Evolutionary conservation across 2,888 invertebrate genomes (phyloP), one percentile per base, ranked within the genome.

Genomic region (Leucozona laternaria): DNA sequence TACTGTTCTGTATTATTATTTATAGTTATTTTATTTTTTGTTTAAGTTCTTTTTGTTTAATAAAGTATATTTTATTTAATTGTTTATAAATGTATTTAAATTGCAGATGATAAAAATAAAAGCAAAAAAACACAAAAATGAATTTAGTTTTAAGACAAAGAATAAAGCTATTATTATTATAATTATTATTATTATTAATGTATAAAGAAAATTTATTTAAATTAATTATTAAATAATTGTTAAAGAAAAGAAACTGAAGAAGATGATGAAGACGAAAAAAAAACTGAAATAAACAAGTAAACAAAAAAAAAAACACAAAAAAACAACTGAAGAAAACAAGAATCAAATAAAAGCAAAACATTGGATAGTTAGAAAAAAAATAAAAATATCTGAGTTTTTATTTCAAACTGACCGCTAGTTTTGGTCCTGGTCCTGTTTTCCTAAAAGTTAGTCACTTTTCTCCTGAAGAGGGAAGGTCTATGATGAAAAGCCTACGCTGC

Each of bases 1-100:
- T 71, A 81, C 81, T 85, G 85, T 86, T 86, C 85, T 86, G 85
- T 86, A 86, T 86, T 86, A 86, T 86, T 86, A 86, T 86, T 86
- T 78, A 78, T 86, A 86, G 81, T 86, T 85, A 72, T 71, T 64
- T 77, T 79, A 73, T 70, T 58, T 84, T 25, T 71, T 72, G 45
- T 71, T 68, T 71, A 72, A 48, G 43, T 84, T 76, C 31, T 76
- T 72, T 43, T 71, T 66, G 25, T 60, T 31, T 20, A 34, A 48
- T n/a, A 6, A 53, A 50, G 10, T 34, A 22, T 50, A 34, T 73
- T 81, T 73, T 85, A 78, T 81, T 85, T 85, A 86, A 86, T 78
- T 86, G 85, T 86, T 86, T 86, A 86, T 86, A 81, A 81, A 86
- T 86, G 73, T 86, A 81, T 86, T 86, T 81, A 81, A 86, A 86